phyloP scores from a whole-genome alignment of 64 coral and sea anemone species.

The Porites australiensis region DNA sequence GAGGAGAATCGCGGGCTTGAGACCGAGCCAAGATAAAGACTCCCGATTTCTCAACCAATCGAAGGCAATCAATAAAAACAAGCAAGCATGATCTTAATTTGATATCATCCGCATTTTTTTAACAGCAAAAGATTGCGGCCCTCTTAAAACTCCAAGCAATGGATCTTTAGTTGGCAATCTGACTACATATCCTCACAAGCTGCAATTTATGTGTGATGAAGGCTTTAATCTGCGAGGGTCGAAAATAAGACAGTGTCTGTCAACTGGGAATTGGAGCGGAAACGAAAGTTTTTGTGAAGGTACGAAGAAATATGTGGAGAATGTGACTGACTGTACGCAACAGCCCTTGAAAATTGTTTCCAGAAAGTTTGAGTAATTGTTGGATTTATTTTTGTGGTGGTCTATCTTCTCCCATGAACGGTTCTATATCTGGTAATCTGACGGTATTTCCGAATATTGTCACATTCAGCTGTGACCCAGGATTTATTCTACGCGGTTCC shows the following conservation, averaged over 20 bases:
- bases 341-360: no score
- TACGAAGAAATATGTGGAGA: not conserved
- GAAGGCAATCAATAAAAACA: no score
- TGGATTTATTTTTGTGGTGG: slow-evolving; percentile 9
- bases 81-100: no score
- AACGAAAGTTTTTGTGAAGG: slow-evolving; percentile 40
- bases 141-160: slow-evolving; percentile 35
- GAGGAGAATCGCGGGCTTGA: no score
- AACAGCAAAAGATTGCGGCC: slow-evolving; percentile 61
- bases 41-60: no score
- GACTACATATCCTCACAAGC: slow-evolving; percentile 19
- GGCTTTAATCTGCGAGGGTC: slow-evolving; percentile 51
- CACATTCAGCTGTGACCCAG: not conserved
- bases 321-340: not conserved
- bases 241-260: slow-evolving; percentile 11
- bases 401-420: slow-evolving; percentile 13
- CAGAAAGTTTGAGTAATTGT: not conserved
- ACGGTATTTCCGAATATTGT: slow-evolving; percentile 24
- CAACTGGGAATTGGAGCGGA: slow-evolving; percentile 66
- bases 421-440: not conserved
- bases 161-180: slow-evolving; percentile 22
- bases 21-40: no score
- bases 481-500: not conserved
- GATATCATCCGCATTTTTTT: not conserved
- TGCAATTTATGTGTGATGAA: slow-evolving; percentile 34